Evolutionary conservation across 2,888 invertebrate species (phyloP).

Genomic region (Exephanes ischioxanthus): DNA sequence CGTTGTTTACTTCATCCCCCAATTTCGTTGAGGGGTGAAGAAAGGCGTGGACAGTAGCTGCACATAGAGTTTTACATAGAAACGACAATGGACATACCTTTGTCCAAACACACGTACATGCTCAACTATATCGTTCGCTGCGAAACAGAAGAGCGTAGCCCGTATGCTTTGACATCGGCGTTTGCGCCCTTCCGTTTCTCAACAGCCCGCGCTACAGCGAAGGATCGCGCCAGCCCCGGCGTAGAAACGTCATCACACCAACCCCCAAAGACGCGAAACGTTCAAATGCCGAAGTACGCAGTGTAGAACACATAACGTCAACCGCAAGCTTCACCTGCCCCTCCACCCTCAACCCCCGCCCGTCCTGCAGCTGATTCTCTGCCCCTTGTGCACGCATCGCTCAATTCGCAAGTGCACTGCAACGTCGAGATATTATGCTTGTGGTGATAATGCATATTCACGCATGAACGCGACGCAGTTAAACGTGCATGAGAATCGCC

Average conservation of each 20-base stretch:
- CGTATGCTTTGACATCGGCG: too few species aligned
- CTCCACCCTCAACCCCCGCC: not conserved
- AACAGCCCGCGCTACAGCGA: not conserved
- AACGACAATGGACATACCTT: not conserved
- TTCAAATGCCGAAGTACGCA: slow-evolving; percentile 75
- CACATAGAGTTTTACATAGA: not conserved
- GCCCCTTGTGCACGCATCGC: not conserved
- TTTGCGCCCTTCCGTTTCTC: too few species aligned
- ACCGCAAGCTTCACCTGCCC: not conserved
- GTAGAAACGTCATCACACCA: slow-evolving; percentile 49
- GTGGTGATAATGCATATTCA: not conserved
- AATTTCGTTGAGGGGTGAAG: not conserved
- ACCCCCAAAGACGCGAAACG: slow-evolving; percentile 57
- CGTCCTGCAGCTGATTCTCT: not conserved
- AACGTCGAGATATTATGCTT: not conserved
- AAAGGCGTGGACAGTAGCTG: not conserved
- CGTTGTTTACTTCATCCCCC: not conserved
- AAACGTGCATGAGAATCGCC: not conserved
- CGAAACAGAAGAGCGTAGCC: not conserved
- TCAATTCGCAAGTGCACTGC: slow-evolving; percentile 12
- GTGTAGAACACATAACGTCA: slow-evolving; percentile 43
- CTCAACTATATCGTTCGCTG: not conserved
- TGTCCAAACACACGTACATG: not conserved
- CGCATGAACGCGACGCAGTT: slow-evolving; percentile 1
- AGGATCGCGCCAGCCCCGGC: not conserved